Percentiles rank a stretch among this genome's conserved stretches.
Evolutionary conservation across 1,140 invertebrate genomes (phyloP).

Genomic region (Drosophila sproati): DNA sequence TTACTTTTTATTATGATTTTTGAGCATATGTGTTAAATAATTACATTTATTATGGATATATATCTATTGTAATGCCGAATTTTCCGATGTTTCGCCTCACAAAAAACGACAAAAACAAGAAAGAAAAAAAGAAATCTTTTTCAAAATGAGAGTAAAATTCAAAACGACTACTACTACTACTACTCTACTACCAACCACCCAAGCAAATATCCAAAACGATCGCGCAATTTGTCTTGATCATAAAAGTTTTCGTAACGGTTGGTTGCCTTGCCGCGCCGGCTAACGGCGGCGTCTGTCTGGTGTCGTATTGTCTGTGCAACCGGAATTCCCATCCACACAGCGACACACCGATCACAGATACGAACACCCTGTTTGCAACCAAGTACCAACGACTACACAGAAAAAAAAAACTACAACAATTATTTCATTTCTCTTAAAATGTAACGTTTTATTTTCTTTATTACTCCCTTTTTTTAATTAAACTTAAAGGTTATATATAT

Average conservation of each 20-base stretch:
- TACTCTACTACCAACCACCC: slow-evolving; percentile 39
- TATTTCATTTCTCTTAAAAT: slow-evolving; percentile 68
- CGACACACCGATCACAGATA: slow-evolving; percentile 19
- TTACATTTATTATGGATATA: slow-evolving; percentile 34
- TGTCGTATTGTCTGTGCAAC: slow-evolving; percentile 41
- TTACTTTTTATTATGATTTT: slow-evolving; percentile 77
- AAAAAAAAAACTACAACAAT: slow-evolving; percentile 29
- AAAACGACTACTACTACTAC: slow-evolving; percentile 24
- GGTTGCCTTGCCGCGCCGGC: neutral
- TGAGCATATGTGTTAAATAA: slow-evolving; percentile 62
- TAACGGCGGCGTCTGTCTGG: slow-evolving; percentile 30
- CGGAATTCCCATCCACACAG: slow-evolving; percentile 2
- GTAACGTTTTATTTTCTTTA: slow-evolving; percentile 68
- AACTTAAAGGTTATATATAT: slow-evolving; percentile 78
- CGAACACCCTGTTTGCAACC: slow-evolving; percentile 20
- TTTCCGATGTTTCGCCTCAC: slow-evolving; percentile 85
- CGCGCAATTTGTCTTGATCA: slow-evolving; percentile 53
- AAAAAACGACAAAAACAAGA: slow-evolving; percentile 70
- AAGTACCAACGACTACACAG: slow-evolving; percentile 47
- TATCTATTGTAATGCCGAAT: slow-evolving; percentile 83
- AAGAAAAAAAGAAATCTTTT: slow-evolving; percentile 46
- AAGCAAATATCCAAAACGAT: slow-evolving; percentile 65
- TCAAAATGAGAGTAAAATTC: slow-evolving; percentile 38
- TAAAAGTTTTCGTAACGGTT: slow-evolving; percentile 42
- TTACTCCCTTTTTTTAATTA: slow-evolving; percentile 68